Conservation (phyloP, 2,113 vertebrate species). For the Poeciliopsis turrubarensis region DNA sequence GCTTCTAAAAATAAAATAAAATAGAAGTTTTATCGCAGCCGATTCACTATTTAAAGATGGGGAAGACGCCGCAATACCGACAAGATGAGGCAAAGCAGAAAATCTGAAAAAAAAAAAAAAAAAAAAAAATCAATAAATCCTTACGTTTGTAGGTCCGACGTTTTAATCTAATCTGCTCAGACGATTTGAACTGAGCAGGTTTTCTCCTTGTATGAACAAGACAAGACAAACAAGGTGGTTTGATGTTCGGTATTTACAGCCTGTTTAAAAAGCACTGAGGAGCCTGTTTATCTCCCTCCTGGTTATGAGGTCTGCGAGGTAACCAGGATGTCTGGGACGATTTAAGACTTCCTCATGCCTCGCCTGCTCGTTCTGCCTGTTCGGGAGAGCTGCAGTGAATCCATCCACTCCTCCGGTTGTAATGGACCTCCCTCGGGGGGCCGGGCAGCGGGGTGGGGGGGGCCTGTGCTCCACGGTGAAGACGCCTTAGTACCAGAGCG, state of each 20-base stretch:
- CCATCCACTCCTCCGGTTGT: slow-evolving; percentile 54
- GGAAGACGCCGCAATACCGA: too few relatives aligned
- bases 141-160: not conserved
- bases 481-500: slow-evolving; percentile 58
- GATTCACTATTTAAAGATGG: not conserved
- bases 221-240: slow-evolving; percentile 31
- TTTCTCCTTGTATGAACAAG: slow-evolving; percentile 16
- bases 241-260: slow-evolving; percentile 42
- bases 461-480: slow-evolving; percentile 44
- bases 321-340: slow-evolving; percentile 63
- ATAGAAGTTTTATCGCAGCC: too few relatives aligned
- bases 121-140: not conserved
- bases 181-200: not conserved
- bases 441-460: not conserved
- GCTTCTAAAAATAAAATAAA: not conserved
- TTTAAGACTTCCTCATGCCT: slow-evolving; percentile 66
- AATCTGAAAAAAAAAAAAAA: too few relatives aligned
- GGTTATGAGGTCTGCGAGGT: slow-evolving; percentile 33
- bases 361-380: slow-evolving; percentile 20
- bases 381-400: slow-evolving; percentile 57
- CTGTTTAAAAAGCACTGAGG: slow-evolving; percentile 44
- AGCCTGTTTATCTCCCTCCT: slow-evolving; percentile 55
- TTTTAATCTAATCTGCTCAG: slow-evolving; percentile 6
- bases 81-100: too few relatives aligned
- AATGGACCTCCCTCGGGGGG: slow-evolving; percentile 55